Percentiles rank a stretch among this genome's conserved stretches.
Evolutionary conservation across 2,797 vertebrate genomes (phyloP).

Genomic region (Brachyalestes nurse): DNA sequence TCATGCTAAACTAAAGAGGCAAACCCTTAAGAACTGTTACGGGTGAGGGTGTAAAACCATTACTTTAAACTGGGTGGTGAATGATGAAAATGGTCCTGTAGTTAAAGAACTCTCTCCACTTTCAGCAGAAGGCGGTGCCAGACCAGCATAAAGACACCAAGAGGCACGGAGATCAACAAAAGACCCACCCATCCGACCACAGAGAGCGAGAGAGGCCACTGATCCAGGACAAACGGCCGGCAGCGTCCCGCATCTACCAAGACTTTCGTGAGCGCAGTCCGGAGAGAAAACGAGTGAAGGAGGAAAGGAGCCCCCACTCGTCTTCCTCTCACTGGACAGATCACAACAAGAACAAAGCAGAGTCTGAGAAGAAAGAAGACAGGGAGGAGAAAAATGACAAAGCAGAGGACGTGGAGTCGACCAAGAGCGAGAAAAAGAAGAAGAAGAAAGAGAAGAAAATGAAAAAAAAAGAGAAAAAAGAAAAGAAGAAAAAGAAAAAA

Average conservation of each 20-base stretch:
- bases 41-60: no score
- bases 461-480: constrained; percentile 65
- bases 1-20: no score
- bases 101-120: neutral
- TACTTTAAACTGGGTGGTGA: no score
- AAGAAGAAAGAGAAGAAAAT: constrained; percentile 68
- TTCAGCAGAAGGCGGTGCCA: constrained; percentile 16
- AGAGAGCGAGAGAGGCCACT: constrained; percentile 29
- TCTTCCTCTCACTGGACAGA: neutral
- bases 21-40: no score
- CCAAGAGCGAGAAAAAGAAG: constrained; percentile 61
- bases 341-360: constrained; percentile 33
- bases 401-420: neutral
- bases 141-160: constrained; percentile 35
- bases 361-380: constrained; percentile 5
- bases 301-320: constrained; percentile 27
- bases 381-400: constrained; percentile 44
- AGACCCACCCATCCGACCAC: constrained; percentile 17
- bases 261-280: constrained; percentile 26
- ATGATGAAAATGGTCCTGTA: no score
- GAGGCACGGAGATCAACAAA: constrained; percentile 1
- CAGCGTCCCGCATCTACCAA: neutral
- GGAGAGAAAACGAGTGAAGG: constrained; percentile 49
- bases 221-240: neutral
- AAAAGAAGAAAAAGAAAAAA: constrained; percentile 59